Conservation (phyloP, 1,140 invertebrate genomes). For the Hylyphantes graminicola region DNA sequence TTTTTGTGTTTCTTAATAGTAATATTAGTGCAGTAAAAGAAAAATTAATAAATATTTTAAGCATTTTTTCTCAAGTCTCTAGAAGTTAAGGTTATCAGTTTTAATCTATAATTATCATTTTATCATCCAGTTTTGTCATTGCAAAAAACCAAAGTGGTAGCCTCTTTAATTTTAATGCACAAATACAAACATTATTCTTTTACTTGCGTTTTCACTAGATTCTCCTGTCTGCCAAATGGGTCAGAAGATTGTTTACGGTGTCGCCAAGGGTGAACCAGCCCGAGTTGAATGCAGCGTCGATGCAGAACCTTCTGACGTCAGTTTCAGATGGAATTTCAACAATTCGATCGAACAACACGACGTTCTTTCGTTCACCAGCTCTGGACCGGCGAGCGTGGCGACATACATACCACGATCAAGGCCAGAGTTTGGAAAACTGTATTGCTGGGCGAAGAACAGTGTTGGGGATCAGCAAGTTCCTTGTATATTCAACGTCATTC, state of each 20-base stretch:
- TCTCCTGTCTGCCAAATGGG: slow-evolving; percentile 82
- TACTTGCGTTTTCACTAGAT: slow-evolving; percentile 72
- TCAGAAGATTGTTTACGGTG: slow-evolving; percentile 82
- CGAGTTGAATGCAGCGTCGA: slow-evolving; percentile 86
- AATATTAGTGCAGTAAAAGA: too few relatives aligned
- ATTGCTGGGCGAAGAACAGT: slow-evolving; percentile 65
- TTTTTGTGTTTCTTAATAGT: too few relatives aligned
- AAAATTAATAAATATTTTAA: too few relatives aligned
- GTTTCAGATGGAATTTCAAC: slow-evolving; percentile 66
- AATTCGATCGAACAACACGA: slow-evolving; percentile 60
- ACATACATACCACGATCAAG: slow-evolving; percentile 62
- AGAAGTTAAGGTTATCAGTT: too few relatives aligned
- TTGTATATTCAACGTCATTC: slow-evolving; percentile 65
- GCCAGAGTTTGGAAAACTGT: slow-evolving; percentile 63
- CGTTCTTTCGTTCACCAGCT: slow-evolving; percentile 54
- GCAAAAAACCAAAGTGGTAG: too few relatives aligned
- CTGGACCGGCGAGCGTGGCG: slow-evolving; percentile 57
- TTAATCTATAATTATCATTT: too few relatives aligned
- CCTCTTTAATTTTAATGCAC: too few relatives aligned
- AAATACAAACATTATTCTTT: not conserved
- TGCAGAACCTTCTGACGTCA: slow-evolving; percentile 81
- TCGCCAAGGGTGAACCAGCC: slow-evolving; percentile 81
- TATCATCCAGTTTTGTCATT: too few relatives aligned
- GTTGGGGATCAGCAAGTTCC: slow-evolving; percentile 65
- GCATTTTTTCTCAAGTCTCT: too few relatives aligned